Evolutionary conservation across 1,140 invertebrate species (phyloP).

Genomic region (Apis laboriosa): DNA sequence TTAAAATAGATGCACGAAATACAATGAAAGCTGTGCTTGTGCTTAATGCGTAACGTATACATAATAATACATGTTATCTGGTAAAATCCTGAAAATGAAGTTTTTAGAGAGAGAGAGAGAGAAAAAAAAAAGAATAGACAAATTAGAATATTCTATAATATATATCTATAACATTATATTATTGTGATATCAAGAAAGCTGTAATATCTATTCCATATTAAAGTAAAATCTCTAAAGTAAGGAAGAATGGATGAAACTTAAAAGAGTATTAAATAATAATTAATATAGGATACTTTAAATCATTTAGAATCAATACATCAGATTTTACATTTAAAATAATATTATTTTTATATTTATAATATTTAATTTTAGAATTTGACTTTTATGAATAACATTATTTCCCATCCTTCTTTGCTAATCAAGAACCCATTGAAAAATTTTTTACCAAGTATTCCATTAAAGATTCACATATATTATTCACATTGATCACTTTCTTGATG

Average conservation of each 20-base stretch:
- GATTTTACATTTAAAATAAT: not conserved
- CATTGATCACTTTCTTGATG: not conserved
- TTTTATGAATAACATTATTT: not conserved
- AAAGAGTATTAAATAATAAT: not conserved
- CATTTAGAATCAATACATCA: not conserved
- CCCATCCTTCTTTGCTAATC: slow-evolving; percentile 1
- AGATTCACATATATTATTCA: not conserved
- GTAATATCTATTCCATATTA: not conserved
- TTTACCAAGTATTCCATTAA: not conserved
- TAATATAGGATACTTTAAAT: too few species aligned
- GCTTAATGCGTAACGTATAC: slow-evolving; percentile 22
- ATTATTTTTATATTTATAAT: not conserved
- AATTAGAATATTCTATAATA: slow-evolving; percentile 11
- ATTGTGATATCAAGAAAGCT: slow-evolving; percentile 28
- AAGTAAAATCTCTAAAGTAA: not conserved
- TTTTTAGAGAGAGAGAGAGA: not conserved
- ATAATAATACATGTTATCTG: not conserved
- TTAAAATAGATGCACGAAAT: slow-evolving; percentile 11
- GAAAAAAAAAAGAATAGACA: not conserved
- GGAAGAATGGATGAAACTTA: not conserved
- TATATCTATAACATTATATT: slow-evolving; percentile 13
- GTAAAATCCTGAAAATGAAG: slow-evolving; percentile 4
- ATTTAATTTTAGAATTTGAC: not conserved
- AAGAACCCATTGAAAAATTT: not conserved
- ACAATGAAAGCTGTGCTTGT: slow-evolving; percentile 40